Conservation (phyloP, 2,797 vertebrate species). For the Clarias platycephalus region DNA sequence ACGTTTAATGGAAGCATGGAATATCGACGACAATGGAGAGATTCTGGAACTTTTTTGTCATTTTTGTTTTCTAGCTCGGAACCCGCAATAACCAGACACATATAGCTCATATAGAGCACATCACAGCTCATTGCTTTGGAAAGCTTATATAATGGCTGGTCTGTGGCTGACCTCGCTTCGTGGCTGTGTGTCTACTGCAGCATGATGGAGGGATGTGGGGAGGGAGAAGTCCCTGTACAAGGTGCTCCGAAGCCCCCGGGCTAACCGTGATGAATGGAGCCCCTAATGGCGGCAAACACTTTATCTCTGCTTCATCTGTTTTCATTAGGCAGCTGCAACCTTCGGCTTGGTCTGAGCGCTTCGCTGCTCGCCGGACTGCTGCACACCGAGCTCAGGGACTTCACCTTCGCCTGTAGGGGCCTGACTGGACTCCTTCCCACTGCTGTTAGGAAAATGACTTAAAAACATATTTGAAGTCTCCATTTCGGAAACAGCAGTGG, state of each 20-base stretch:
- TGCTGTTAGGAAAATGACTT: slow-evolving; percentile 35
- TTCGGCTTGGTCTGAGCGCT: slow-evolving; percentile 78
- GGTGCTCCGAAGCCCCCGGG: slow-evolving; percentile 76
- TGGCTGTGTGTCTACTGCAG: slow-evolving; percentile 50
- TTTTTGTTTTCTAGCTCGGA: neutral
- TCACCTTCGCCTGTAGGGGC: slow-evolving; percentile 64
- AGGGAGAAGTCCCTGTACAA: slow-evolving; percentile 64
- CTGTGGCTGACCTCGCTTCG: slow-evolving; percentile 15
- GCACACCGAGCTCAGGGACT: slow-evolving; percentile 60
- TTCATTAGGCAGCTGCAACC: slow-evolving; percentile 81
- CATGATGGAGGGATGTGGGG: slow-evolving; percentile 64
- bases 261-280: slow-evolving; percentile 84
- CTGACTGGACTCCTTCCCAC: slow-evolving; percentile 6
- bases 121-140: slow-evolving; percentile 18
- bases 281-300: slow-evolving; percentile 84
- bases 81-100: neutral
- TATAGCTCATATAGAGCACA: slow-evolving; percentile 1
- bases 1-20: neutral
- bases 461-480: slow-evolving; percentile 12
- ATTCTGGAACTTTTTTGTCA: neutral
- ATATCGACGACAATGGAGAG: neutral
- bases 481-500: slow-evolving; percentile 3
- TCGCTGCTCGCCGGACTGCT: slow-evolving; percentile 72
- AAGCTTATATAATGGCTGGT: slow-evolving; percentile 36
- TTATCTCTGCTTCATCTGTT: slow-evolving; percentile 87